phyloP scores from a whole-genome alignment of 1,140 invertebrate genomes.

The Caenorhabditis tropicalis region DNA sequence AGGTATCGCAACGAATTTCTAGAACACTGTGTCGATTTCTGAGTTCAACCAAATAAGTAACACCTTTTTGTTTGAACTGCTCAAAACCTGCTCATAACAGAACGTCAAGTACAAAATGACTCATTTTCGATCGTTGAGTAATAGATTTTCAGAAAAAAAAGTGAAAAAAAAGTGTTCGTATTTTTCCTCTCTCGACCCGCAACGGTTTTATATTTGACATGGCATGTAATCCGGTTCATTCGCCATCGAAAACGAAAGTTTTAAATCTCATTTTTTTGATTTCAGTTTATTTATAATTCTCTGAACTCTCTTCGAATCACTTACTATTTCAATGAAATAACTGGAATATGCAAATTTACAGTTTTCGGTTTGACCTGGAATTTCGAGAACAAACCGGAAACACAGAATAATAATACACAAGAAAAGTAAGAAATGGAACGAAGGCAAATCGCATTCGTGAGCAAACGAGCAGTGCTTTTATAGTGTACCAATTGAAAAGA shows the following conservation, averaged over 20 bases:
- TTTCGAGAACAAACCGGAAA: background rate
- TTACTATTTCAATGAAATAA: background rate
- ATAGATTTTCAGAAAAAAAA: background rate
- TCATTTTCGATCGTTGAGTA: background rate
- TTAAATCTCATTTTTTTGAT: background rate
- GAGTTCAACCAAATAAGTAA: background rate
- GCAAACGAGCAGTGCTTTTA: conserved; percentile 23
- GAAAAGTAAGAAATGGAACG: background rate
- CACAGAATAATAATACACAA: background rate
- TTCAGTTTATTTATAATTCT: background rate
- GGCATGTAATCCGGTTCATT: conserved; percentile 38
- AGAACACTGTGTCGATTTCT: too few relatives aligned
- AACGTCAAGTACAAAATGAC: background rate
- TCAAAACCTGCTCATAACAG: background rate
- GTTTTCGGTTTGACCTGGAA: background rate
- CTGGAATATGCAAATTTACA: conserved; percentile 22
- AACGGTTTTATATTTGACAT: conserved; percentile 41
- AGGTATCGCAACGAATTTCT: too few relatives aligned
- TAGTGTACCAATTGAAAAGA: conserved; percentile 38
- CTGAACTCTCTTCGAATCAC: background rate
- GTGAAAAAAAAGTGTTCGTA: background rate
- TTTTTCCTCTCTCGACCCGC: conserved; percentile 24
- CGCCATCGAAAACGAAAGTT: background rate
- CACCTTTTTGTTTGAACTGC: background rate
- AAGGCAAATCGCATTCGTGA: background rate